Evolutionary conservation across 2,888 invertebrate species (phyloP), one percentile per base, ranked within the genome.

Genomic region (Geotrupes spiniger): DNA sequence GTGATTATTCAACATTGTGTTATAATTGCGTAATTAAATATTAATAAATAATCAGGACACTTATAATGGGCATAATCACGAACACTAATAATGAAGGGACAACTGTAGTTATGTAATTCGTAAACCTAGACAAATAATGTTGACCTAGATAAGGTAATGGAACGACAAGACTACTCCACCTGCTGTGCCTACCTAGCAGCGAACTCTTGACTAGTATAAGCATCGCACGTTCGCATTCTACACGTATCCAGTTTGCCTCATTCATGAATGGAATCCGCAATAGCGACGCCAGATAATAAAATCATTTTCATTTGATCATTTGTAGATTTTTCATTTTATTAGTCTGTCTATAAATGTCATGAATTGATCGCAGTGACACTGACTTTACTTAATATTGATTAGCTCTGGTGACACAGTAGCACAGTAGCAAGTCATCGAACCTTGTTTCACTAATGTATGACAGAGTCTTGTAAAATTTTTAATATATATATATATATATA

Each of bases 241-340:
- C 37, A 48, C 48, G 42, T 48, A 48, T 48, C 36, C 36, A 42
- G 47, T 42, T 48, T 42, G 28, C 42, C 42, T 21, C 42, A 42
- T 42, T 37, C 47, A 42, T 42, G 42, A 25, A 37, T 17, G 42
- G 47, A 48, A 48, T 48, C 42, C 37, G 17, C 36, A 37, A 48
- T 48, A 29, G 15, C 28, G 26, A 9, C 11, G 5, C 12, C 12
- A 14, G 33, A 33, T 33, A 33, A 33, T 33, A 33, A 33, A 33
- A 33, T 33, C 9, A 33, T 33, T 33, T 15, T 12, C 14, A 33
- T 33, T 33, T 14, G 33, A 12, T 33, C n/a, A 14, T 14, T 15
- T 14, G 12, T 29, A 29, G 12, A 29, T 29, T 29, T 29, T 29
- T 29, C 29, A n/a, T n/a, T n/a, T n/a, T n/a, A n/a, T n/a, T n/a